These are phyloP conservation scores for Zaprionus gabonicus DNA, from an alignment of 1,140 invertebrate genomes.

Conservation along the genomic window DNA sequence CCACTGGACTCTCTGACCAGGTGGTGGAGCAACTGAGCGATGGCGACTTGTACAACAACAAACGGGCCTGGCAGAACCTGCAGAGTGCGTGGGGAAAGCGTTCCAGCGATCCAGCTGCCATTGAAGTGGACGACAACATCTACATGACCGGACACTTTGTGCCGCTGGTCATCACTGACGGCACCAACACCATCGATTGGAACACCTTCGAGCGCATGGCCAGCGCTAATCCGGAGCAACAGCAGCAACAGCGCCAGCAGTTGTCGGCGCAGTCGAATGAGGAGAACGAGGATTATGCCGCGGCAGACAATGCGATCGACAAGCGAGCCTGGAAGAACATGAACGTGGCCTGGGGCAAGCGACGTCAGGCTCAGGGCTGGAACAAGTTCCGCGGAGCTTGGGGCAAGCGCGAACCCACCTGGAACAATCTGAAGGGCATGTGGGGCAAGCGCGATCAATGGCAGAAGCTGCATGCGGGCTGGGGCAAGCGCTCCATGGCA, in stretches of 20 bases:
- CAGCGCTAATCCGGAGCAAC: conserved; percentile 39
- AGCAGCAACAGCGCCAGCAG: conserved; percentile 20
- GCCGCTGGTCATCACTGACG: conserved; percentile 72
- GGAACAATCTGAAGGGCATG: conserved; percentile 90
- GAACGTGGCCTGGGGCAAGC: conserved; percentile 88
- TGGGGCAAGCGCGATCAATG: conserved; percentile 88
- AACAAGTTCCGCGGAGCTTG: conserved; percentile 87
- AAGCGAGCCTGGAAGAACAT: conserved; percentile 88
- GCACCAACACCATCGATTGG: conserved; percentile 74
- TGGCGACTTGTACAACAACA: conserved; percentile 83
- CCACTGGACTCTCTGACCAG: conserved; percentile 60
- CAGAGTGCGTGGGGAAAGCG: conserved; percentile 88
- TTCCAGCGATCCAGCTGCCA: conserved; percentile 20
- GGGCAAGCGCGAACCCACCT: conserved; percentile 89
- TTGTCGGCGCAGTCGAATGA: conserved; percentile 48
- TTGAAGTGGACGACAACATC: conserved; percentile 51
- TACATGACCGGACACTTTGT: conserved; percentile 78
- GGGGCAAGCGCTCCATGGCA: conserved; percentile 73
- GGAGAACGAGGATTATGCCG: conserved; percentile 47
- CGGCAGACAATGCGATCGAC: conserved; percentile 66
- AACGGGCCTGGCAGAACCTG: conserved; percentile 87
- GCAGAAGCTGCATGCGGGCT: conserved; percentile 77
- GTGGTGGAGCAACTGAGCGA: conserved; percentile 65
- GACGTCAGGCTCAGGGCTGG: conserved; percentile 86
- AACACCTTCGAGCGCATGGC: conserved; percentile 72